Evolutionary conservation across 53 echinoderm and acorn worm genomes (phyloP), one percentile per base, ranked within the genome.

Genomic region (Temnopleurus reevesii): DNA sequence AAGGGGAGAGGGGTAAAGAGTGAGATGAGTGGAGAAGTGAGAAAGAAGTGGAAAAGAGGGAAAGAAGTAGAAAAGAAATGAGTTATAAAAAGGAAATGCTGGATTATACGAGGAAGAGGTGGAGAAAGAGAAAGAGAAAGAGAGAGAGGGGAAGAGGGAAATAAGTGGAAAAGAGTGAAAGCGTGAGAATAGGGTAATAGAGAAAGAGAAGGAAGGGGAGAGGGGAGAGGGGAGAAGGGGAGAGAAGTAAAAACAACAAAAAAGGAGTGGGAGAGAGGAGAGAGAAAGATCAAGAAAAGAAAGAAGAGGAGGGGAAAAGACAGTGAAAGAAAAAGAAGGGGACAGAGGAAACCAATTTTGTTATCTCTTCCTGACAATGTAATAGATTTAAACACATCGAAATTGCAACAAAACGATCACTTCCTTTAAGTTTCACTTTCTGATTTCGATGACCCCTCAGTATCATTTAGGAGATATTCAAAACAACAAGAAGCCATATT

Each of bases 341-440:
- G 60, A 59, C 12, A 24, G 21, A 17, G 79, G 79, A 79, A 79
- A 79, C 43, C 79, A 79, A 28, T 46, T 79, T 47, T 4, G 19
- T 79, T 47, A 79, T 79, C 79, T 79, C 51, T 51, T 79, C 79
- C 51, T 46, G 46, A 27, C 79, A 79, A 41, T 46, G 26, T 1
- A 36, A 17, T 4, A 79, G 43, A 79, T 3, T 47, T 1, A 27
- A 79, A 30, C 28, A 34, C 23, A 79, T 51, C 26, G 17, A 5
- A 79, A 46, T 30, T 24, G 29, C 79, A 79, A 29, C 46, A 47
- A 79, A 79, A 46, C 29, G 79, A 49, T 47, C 49, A 49, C 66
- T 66, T 66, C 79, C 79, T 51, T 27, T 53, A 9, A 17, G 53
- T 53, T 17, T 17, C 9, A 53, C 53, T 17, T 17, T 79, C 49